Conservation (phyloP, 2,113 vertebrate genomes). For the Onychostruthus taczanowskii region DNA sequence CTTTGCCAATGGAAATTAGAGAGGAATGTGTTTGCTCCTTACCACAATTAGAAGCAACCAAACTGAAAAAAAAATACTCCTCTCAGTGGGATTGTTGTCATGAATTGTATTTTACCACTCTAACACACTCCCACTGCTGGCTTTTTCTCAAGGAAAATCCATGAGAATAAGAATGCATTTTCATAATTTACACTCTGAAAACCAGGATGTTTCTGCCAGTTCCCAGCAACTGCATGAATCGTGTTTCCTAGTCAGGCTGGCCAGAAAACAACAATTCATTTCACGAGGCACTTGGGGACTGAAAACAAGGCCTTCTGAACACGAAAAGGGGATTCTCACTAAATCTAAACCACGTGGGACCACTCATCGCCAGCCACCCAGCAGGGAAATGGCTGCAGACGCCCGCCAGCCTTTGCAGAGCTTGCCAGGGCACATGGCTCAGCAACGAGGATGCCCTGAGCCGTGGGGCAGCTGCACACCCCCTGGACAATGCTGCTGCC, state of each 20-base stretch:
- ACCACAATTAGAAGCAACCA: conserved; percentile 36
- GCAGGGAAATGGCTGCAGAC: neutral
- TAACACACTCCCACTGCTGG: neutral
- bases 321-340: neutral
- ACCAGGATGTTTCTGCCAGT: neutral
- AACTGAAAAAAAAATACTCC: neutral
- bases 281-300: neutral
- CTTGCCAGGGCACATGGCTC: neutral
- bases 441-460: neutral
- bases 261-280: neutral
- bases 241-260: neutral
- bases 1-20: conserved; percentile 66
- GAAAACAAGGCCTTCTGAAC: neutral
- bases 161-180: neutral
- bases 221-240: neutral
- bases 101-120: conserved; percentile 49
- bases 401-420: neutral
- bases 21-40: conserved; percentile 58
- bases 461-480: rapidly evolving
- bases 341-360: conserved; percentile 7
- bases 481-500: rapidly evolving
- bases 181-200: conserved; percentile 1
- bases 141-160: conserved; percentile 1
- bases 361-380: neutral
- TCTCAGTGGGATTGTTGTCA: conserved; percentile 35